Conservation (phyloP, 2,888 invertebrate species). For the Yponomeuta cagnagella region DNA sequence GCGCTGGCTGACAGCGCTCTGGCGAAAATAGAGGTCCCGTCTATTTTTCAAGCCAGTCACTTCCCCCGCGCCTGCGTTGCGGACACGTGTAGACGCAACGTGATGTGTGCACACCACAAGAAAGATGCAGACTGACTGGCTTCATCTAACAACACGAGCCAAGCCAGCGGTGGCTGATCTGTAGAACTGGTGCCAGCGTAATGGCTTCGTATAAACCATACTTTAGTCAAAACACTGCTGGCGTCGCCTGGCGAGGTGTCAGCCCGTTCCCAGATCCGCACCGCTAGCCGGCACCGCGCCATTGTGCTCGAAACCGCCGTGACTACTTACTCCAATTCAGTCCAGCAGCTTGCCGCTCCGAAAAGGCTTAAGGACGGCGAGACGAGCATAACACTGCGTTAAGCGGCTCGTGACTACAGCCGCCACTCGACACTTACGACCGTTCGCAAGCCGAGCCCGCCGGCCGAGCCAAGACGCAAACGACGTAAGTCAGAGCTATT, state of each 20-base stretch:
- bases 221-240: constrained; percentile 58
- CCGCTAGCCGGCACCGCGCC: constrained; percentile 68
- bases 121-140: too few relatives aligned
- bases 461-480: constrained; percentile 29
- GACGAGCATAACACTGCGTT: constrained; percentile 32
- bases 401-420: constrained; percentile 22
- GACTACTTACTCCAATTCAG: constrained; percentile 76
- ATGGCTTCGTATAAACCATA: too few relatives aligned
- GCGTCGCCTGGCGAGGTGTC: constrained; percentile 67
- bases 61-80: too few relatives aligned
- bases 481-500: constrained; percentile 45
- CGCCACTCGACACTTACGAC: constrained; percentile 41
- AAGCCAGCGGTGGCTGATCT: too few relatives aligned
- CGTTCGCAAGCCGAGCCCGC: constrained; percentile 25
- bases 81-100: too few relatives aligned
- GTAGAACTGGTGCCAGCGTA: too few relatives aligned
- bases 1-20: too few relatives aligned
- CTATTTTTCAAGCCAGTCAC: too few relatives aligned
- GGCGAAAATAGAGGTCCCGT: too few relatives aligned
- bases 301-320: constrained; percentile 73
- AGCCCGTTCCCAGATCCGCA: constrained; percentile 37
- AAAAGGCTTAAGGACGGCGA: constrained; percentile 51
- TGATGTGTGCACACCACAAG: too few relatives aligned
- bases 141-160: too few relatives aligned
- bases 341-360: constrained; percentile 41